Conservation (phyloP, 2,888 invertebrate genomes). For the Labia minor region DNA sequence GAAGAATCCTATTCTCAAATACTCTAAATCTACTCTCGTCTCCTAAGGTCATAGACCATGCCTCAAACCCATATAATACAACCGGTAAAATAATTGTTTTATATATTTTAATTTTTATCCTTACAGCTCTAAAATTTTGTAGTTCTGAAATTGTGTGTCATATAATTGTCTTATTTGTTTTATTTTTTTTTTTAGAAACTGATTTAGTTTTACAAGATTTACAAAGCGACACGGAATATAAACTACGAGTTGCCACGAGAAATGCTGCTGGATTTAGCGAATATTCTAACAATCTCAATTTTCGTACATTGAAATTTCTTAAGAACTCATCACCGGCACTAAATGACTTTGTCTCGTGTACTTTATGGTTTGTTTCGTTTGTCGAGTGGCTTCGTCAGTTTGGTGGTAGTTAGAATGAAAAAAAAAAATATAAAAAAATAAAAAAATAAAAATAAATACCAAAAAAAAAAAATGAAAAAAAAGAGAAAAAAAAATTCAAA, state of each 20-base stretch:
- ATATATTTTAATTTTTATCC: too few species aligned
- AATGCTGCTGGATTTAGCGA: conserved; percentile 45
- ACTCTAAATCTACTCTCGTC: too few species aligned
- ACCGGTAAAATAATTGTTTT: too few species aligned
- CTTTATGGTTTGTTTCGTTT: neutral
- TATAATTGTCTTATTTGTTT: too few species aligned
- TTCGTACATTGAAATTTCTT: conserved; percentile 26
- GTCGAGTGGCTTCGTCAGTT: neutral
- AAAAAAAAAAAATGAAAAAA: neutral
- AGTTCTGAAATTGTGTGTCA: too few species aligned
- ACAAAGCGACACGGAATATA: conserved; percentile 41
- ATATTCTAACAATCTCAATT: conserved; percentile 23
- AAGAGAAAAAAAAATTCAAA: neutral
- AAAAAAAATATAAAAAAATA: neutral
- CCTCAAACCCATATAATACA: too few species aligned
- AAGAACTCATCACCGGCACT: neutral
- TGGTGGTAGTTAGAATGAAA: neutral
- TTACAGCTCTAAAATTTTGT: too few species aligned
- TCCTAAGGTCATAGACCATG: too few species aligned
- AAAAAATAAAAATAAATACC: neutral
- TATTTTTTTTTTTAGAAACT: neutral
- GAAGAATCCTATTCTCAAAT: too few species aligned
- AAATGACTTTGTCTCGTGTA: neutral
- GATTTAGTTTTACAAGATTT: conserved; percentile 31
- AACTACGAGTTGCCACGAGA: conserved; percentile 43